phyloP scores from a whole-genome alignment of 2,888 invertebrate species.

The Eurytoma adleriae region DNA sequence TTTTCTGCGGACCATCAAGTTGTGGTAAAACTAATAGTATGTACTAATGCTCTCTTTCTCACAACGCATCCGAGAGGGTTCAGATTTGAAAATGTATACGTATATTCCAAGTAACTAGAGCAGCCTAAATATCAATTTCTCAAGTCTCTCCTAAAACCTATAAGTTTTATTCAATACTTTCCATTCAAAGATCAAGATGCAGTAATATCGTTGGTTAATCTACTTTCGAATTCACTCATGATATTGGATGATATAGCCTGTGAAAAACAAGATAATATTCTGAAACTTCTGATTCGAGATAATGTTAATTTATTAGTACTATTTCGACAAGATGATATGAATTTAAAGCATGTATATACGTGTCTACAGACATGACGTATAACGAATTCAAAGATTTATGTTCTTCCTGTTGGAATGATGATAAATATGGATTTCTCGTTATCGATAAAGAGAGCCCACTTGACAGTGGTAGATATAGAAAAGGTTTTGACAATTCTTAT shows the following conservation, averaged over 20 bases:
- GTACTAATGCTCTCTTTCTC: too few relatives aligned
- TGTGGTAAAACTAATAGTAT: too few relatives aligned
- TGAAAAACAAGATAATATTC: conserved; percentile 2
- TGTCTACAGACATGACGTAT: neutral
- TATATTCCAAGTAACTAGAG: too few relatives aligned
- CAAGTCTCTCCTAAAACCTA: neutral
- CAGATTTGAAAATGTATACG: too few relatives aligned
- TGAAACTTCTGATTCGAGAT: neutral
- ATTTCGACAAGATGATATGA: neutral
- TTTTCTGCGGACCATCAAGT: too few relatives aligned
- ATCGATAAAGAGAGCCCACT: neutral
- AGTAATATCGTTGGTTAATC: neutral
- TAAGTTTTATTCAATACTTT: neutral
- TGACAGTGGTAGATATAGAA: neutral
- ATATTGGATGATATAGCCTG: neutral
- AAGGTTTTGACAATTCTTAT: too few relatives aligned
- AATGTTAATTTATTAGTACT: neutral
- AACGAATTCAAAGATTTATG: neutral
- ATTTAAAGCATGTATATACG: neutral
- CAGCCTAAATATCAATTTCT: neutral
- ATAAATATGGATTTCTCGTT: neutral
- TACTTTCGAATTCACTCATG: neutral
- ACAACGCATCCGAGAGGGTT: too few relatives aligned
- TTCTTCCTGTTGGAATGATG: neutral
- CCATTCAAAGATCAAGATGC: neutral